Evolutionary conservation across 2,113 vertebrate genomes (phyloP), one percentile per base, ranked within the genome.

Genomic region (Dicaeum eximium): DNA sequence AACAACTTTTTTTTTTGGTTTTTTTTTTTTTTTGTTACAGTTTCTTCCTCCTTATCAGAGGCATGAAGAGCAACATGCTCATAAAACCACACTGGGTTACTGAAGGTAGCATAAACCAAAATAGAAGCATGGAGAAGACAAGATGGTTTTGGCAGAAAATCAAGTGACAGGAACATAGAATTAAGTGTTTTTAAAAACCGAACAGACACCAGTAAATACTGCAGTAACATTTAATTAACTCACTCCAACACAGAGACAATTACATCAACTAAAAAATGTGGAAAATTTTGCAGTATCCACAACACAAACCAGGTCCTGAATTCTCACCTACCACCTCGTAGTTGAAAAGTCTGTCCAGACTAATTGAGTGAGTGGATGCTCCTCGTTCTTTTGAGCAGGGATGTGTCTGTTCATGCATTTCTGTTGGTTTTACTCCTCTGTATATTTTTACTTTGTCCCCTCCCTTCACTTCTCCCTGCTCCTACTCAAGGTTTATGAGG

Each of bases 61-160:
- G 97, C 97, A 25, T 97, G 98, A 96, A 98, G 97, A 96, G 98
- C 97, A 91, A 98, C 98, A 77, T 98, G 97, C 25, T 98, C 96
- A 88, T 98, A 98, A 96, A 98, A 98, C 98, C 98, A 98, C 94
- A 97, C 97, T 4, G 98, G 97, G 53, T 98, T 98, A 90, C 97
- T 83, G 56, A 91, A 93, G 65, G 86, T 70, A 89, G 75, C 42
- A 67, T 84, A 37, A 91, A 78, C 14, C 28, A 91, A 92, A 86
- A 69, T 3, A 86, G 45, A 86, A 73, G 17, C 40, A 56, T 24
- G 64, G 75, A 56, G 56, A 90, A 77, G 51, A 71, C 60, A 83
- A 66, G 40, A 60, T 9, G 70, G 16, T 33, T 90, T 74, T 78
- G 86, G 82, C 88, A 96, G 69, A 61, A 90, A 95, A 90, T 75